phyloP scores from a whole-genome alignment of 2,113 vertebrate genomes.

The Meles meles region DNA sequence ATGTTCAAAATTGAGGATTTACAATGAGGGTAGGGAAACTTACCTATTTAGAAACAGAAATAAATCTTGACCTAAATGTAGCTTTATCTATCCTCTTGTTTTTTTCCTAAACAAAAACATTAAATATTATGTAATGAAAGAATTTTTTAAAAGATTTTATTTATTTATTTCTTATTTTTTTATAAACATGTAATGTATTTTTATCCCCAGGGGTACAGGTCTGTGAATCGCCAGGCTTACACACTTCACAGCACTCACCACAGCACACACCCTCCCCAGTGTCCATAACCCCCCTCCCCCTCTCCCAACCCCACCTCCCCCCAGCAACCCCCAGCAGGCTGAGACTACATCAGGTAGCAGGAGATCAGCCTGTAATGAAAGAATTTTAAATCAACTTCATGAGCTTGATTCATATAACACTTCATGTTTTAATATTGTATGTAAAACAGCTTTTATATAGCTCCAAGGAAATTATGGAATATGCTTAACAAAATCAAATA shows the following conservation, averaged over 20 bases:
- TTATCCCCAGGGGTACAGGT: too few relatives aligned
- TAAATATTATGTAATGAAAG: neutral
- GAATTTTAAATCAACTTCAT: neutral
- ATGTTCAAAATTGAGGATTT: neutral
- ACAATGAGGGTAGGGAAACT: neutral
- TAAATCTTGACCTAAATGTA: neutral
- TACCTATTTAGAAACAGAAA: neutral
- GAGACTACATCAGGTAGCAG: too few relatives aligned
- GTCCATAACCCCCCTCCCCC: too few relatives aligned
- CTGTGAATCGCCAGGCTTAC: too few relatives aligned
- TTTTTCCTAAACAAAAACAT: neutral
- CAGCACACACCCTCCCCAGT: too few relatives aligned
- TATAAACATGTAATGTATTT: too few relatives aligned
- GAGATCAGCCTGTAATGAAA: too few relatives aligned
- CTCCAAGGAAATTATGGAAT: neutral
- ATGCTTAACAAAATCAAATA: neutral
- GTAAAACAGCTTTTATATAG: neutral
- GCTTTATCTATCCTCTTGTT: neutral
- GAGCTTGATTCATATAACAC: neutral
- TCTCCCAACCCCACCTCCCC: too few relatives aligned
- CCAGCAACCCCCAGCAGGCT: too few relatives aligned
- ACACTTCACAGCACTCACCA: too few relatives aligned
- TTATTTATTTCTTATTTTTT: too few relatives aligned
- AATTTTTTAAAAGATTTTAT: too few relatives aligned
- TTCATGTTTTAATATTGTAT: neutral